These are phyloP conservation scores for Diarsia mendica DNA, from an alignment of 2,888 invertebrate genomes.

Conservation along the genomic window DNA sequence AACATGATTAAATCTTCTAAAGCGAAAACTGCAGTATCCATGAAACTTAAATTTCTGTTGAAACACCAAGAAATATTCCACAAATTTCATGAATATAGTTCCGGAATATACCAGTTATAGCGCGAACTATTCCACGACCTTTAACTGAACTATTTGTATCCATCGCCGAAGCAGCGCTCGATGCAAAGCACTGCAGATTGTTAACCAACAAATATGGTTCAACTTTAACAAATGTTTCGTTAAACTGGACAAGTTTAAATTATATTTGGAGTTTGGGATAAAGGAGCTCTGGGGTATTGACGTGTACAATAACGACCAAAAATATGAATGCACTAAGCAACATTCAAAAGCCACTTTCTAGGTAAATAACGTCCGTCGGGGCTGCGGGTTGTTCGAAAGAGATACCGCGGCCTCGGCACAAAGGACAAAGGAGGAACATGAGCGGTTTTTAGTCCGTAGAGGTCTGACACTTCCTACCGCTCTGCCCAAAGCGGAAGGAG, in stretches of 20 bases:
- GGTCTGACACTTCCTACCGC: too few species aligned
- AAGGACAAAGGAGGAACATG: too few species aligned
- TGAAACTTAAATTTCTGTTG: not conserved
- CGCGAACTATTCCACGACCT: conserved; percentile 17
- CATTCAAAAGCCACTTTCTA: too few species aligned
- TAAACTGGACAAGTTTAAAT: conserved; percentile 61
- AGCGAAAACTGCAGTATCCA: not conserved
- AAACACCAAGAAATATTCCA: not conserved
- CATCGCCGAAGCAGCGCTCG: not conserved
- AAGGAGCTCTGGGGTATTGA: conserved; percentile 28
- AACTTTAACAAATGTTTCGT: conserved; percentile 47
- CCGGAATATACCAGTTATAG: not conserved
- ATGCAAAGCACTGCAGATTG: conserved; percentile 29
- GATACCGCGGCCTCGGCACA: too few species aligned
- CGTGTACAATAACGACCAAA: not conserved
- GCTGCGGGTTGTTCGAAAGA: too few species aligned
- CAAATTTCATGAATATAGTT: conserved; percentile 22
- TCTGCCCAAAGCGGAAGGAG: too few species aligned
- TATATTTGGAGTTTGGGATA: conserved; percentile 58
- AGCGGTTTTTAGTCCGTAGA: too few species aligned
- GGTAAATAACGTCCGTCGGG: too few species aligned
- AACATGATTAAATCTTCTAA: not conserved
- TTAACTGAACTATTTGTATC: conserved; percentile 27
- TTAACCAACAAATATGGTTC: conserved; percentile 51
- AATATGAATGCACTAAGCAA: too few species aligned